phyloP scores from a whole-genome alignment of 2,797 vertebrate species.

The Gymnodraco acuticeps region DNA sequence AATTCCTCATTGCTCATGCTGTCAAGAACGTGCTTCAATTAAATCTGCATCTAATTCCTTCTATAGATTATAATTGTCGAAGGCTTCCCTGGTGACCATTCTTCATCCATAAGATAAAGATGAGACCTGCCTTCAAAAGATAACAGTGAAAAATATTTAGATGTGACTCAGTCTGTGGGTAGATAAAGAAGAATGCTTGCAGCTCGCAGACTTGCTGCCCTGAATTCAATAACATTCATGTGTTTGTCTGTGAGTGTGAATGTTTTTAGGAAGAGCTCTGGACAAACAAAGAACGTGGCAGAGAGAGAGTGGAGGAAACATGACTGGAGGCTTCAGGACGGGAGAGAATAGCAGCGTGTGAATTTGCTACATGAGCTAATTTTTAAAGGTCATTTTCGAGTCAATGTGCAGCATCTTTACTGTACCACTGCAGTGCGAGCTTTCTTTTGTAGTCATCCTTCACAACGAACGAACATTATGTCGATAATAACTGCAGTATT shows the following conservation, averaged over 20 bases:
- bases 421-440: neutral
- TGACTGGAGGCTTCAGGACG: conserved; percentile 22
- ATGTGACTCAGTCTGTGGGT: conserved; percentile 63
- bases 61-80: conserved; percentile 44
- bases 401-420: conserved; percentile 16
- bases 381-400: conserved; percentile 63
- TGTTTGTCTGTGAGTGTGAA: neutral
- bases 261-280: conserved; percentile 16
- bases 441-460: neutral
- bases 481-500: neutral
- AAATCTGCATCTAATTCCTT: conserved; percentile 41
- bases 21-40: conserved; percentile 34
- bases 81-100: conserved; percentile 58
- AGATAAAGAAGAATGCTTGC: conserved; percentile 67
- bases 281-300: conserved; percentile 17
- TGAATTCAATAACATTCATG: conserved; percentile 65
- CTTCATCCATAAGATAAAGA: conserved; percentile 76
- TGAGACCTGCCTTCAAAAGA: conserved; percentile 67
- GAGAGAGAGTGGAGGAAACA: conserved; percentile 25
- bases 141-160: conserved; percentile 69
- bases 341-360: conserved; percentile 40
- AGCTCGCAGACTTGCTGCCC: conserved; percentile 48
- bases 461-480: neutral
- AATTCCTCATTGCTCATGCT: conserved; percentile 48
- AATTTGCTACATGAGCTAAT: conserved; percentile 55